Conservation (phyloP, 2,113 vertebrate genomes). For the Nematolebias whitei region DNA sequence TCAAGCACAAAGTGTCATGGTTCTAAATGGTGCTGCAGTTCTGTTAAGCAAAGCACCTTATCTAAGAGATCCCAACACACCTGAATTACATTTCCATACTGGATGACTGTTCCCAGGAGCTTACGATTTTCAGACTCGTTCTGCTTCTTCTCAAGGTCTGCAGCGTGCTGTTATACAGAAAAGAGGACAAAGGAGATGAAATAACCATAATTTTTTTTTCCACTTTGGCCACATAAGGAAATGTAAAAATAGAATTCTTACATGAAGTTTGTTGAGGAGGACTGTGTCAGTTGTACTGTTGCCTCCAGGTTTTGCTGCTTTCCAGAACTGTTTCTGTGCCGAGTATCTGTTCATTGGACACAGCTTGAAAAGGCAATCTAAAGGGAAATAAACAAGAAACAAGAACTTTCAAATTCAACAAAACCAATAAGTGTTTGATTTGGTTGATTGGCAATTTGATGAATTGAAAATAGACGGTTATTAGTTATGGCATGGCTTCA, state of each 20-base stretch:
- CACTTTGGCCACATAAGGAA: background rate
- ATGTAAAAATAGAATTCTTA: constrained; percentile 58
- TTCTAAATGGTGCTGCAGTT: background rate
- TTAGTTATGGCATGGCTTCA: background rate
- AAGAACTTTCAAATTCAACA: background rate
- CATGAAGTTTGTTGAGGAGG: constrained; percentile 94
- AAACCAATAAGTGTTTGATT: constrained; percentile 2
- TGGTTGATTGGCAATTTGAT: background rate
- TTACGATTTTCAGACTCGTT: constrained; percentile 98
- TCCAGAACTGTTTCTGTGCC: constrained; percentile 99
- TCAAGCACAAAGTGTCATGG: background rate
- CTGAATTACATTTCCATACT: constrained; percentile 98
- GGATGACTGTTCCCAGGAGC: constrained; percentile 92
- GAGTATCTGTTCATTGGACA: constrained; percentile 99
- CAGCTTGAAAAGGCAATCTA: constrained; percentile 97
- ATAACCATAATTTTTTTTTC: background rate
- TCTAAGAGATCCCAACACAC: constrained; percentile 64
- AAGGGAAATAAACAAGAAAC: constrained; percentile 1
- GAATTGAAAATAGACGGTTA: background rate
- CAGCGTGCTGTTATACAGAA: constrained; percentile 86
- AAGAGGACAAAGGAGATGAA: constrained; percentile 12
- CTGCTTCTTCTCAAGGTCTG: constrained; percentile 98
- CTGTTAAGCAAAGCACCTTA: constrained; percentile 30
- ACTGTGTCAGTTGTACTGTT: constrained; percentile 95
- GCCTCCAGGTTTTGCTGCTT: constrained; percentile 95